Evolutionary conservation across 2,888 invertebrate species (phyloP).

Genomic region (Ectemnius cavifrons): DNA sequence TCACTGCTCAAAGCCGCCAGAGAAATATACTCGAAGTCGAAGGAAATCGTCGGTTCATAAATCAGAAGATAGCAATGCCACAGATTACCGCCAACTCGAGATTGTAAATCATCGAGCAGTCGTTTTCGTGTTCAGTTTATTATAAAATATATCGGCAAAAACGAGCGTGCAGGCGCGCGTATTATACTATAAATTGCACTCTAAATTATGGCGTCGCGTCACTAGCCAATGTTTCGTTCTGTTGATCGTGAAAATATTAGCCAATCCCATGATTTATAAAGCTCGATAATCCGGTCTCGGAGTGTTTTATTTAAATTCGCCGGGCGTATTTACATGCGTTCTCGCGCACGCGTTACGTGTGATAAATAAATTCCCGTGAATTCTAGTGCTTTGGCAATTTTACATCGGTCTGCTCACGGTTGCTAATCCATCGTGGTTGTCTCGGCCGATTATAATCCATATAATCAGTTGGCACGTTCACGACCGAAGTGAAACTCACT

Average conservation of each 20-base stretch:
- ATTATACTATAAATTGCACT: constrained; percentile 8
- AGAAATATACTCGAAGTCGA: background rate
- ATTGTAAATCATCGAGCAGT: constrained; percentile 1
- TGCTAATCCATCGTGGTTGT: no score
- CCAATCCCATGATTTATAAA: constrained; percentile 29
- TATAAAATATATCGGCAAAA: constrained; percentile 9
- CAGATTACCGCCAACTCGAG: background rate
- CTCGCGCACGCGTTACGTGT: background rate
- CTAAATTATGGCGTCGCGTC: background rate
- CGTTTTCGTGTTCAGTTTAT: background rate
- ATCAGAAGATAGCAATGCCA: background rate
- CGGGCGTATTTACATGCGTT: background rate
- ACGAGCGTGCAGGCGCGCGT: background rate
- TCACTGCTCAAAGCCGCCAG: background rate
- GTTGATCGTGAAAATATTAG: constrained; percentile 22
- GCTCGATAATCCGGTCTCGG: background rate
- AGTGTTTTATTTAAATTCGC: constrained; percentile 9
- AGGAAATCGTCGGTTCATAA: background rate
- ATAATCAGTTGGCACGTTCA: no score
- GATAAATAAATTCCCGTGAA: no score
- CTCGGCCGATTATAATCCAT: no score
- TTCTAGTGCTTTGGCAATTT: no score
- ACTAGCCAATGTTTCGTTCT: constrained; percentile 1
- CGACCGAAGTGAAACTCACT: no score
- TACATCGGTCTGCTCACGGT: no score